phyloP scores from a whole-genome alignment of 2,113 vertebrate species.

The Antigone vipio region DNA sequence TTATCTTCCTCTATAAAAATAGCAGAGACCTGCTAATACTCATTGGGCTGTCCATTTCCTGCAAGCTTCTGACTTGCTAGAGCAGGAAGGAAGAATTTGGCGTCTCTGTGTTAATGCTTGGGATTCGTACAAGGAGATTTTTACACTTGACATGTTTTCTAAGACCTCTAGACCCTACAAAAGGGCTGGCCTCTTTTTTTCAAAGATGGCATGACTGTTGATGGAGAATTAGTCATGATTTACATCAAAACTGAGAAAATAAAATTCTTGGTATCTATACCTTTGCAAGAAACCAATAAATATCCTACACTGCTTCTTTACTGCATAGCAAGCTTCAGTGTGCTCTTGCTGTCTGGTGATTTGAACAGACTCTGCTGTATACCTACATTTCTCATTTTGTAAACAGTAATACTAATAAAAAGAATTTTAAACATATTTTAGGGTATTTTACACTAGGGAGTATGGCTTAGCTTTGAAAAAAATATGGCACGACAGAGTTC shows the following conservation, averaged over 20 bases:
- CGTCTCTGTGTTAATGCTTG: neutral
- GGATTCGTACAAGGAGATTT: neutral
- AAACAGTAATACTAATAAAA: neutral
- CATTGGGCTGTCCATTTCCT: neutral
- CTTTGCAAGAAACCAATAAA: neutral
- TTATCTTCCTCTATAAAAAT: neutral
- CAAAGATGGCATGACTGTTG: neutral
- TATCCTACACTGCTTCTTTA: neutral
- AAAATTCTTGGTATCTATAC: neutral
- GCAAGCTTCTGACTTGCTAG: neutral
- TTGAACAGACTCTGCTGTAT: neutral
- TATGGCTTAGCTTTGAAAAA: neutral
- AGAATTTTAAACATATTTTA: neutral
- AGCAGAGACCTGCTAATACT: neutral
- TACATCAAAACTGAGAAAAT: neutral
- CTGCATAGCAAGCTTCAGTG: neutral
- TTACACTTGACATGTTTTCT: neutral
- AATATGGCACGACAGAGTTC: neutral
- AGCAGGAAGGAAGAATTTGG: neutral
- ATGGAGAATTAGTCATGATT: neutral
- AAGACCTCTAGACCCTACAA: neutral
- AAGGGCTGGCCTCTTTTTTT: neutral
- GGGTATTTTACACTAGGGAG: neutral
- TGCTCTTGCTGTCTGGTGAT: neutral
- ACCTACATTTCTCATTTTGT: neutral